Conservation (phyloP, 2,888 invertebrate species). For the Metallyticus violacea region DNA sequence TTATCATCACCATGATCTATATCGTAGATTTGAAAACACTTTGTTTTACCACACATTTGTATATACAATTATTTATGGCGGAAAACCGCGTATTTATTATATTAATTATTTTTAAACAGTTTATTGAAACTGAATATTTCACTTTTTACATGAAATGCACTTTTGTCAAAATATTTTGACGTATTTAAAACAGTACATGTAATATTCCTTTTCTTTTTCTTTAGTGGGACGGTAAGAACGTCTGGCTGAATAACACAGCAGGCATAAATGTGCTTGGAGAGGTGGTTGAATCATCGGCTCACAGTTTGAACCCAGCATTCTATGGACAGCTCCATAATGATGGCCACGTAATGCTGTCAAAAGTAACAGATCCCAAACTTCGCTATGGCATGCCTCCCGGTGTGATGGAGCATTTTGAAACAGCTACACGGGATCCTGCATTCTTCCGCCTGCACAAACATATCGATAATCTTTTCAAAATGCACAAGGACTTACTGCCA, state of each 20-base stretch:
- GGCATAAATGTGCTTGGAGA: conserved; percentile 38
- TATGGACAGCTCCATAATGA: conserved; percentile 40
- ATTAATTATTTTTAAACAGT: too few species aligned
- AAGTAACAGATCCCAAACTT: conserved; percentile 40
- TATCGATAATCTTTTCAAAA: conserved; percentile 41
- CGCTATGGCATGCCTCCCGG: conserved; percentile 40
- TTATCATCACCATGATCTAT: too few species aligned
- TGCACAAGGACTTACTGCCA: conserved; percentile 39
- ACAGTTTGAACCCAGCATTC: conserved; percentile 35
- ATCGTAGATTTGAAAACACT: too few species aligned
- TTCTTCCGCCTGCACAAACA: conserved; percentile 42
- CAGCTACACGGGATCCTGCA: conserved; percentile 41
- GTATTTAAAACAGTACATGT: too few species aligned
- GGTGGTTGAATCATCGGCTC: conserved; percentile 42
- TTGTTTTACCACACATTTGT: too few species aligned
- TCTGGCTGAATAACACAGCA: conserved; percentile 21
- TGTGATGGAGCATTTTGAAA: conserved; percentile 42
- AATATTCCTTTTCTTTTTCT: neutral
- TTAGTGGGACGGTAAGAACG: neutral
- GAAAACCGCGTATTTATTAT: too few species aligned
- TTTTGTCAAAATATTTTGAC: too few species aligned
- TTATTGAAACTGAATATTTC: too few species aligned
- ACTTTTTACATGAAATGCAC: too few species aligned
- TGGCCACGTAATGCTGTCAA: conserved; percentile 56
- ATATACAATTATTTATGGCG: too few species aligned